Conservation (phyloP, 1,140 invertebrate species). For the Harlomillsia oculata region DNA sequence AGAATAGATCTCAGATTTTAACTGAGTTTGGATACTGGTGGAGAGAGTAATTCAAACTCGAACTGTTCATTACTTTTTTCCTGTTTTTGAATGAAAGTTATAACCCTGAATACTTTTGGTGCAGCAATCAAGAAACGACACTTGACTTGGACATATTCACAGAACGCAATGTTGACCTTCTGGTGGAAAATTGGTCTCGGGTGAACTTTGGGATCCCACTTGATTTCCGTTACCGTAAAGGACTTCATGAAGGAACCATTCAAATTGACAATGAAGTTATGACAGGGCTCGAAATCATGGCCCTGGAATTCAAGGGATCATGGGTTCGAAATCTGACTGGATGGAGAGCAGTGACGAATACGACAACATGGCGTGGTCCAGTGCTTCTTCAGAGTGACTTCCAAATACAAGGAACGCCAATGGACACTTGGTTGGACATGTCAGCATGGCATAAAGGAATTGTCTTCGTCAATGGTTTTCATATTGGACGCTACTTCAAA, state of each 20-base stretch:
- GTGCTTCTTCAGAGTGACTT: constrained; percentile 5
- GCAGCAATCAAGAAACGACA: constrained; percentile 8
- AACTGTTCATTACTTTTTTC: neutral
- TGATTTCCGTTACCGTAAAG: constrained; percentile 43
- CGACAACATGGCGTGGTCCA: neutral
- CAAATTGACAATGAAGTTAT: constrained; percentile 38
- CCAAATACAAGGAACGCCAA: constrained; percentile 28
- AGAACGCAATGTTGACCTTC: constrained; percentile 39
- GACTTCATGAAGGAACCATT: constrained; percentile 41
- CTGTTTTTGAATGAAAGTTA: neutral
- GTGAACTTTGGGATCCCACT: constrained; percentile 43
- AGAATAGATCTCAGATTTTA: neutral
- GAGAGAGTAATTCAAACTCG: neutral
- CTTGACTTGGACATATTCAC: neutral
- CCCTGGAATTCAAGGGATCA: constrained; percentile 42
- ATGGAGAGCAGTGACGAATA: neutral
- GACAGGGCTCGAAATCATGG: constrained; percentile 40
- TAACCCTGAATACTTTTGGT: neutral
- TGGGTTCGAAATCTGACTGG: constrained; percentile 37
- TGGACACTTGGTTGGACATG: constrained; percentile 42
- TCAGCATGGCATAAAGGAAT: constrained; percentile 47
- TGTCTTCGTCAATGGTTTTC: constrained; percentile 54
- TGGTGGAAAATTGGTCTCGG: constrained; percentile 47
- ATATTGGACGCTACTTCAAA: constrained; percentile 44
- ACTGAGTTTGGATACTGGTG: neutral